Evolutionary conservation across 2,113 vertebrate genomes (phyloP).

Genomic region (Rhineura floridana): DNA sequence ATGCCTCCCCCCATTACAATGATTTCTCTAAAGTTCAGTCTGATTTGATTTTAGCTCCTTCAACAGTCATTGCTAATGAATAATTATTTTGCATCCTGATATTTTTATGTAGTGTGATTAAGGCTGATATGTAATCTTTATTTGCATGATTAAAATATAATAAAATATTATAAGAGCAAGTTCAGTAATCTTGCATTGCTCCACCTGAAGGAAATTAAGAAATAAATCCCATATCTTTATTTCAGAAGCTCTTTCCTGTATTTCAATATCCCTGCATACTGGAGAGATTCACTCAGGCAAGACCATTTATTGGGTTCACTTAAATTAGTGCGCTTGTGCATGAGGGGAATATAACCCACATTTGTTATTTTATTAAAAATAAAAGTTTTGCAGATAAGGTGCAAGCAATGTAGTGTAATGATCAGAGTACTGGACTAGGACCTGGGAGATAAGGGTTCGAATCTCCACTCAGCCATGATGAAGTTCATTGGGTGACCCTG

Average conservation of each 20-base stretch:
- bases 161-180: slow-evolving; percentile 56
- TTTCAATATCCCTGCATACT: neutral
- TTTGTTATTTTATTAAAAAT: too few relatives aligned
- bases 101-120: slow-evolving; percentile 71
- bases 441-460: too few relatives aligned
- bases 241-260: neutral
- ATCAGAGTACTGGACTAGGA: too few relatives aligned
- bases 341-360: neutral
- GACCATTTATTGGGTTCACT: neutral
- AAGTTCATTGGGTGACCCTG: too few relatives aligned
- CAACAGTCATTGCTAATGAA: slow-evolving; percentile 65
- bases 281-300: neutral
- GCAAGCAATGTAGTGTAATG: too few relatives aligned
- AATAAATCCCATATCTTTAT: neutral
- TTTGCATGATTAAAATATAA: slow-evolving; percentile 74
- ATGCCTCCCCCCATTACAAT: slow-evolving; percentile 25
- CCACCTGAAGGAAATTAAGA: neutral
- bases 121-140: slow-evolving; percentile 63
- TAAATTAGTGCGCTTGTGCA: neutral
- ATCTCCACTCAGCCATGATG: too few relatives aligned
- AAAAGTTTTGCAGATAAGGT: too few relatives aligned
- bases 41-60: slow-evolving; percentile 71
- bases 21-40: slow-evolving; percentile 61
- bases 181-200: slow-evolving; percentile 38
- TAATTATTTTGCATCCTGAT: slow-evolving; percentile 69